These are phyloP conservation scores for Clanis bilineata DNA, from an alignment of 2,888 invertebrate genomes.

Conservation along the genomic window DNA sequence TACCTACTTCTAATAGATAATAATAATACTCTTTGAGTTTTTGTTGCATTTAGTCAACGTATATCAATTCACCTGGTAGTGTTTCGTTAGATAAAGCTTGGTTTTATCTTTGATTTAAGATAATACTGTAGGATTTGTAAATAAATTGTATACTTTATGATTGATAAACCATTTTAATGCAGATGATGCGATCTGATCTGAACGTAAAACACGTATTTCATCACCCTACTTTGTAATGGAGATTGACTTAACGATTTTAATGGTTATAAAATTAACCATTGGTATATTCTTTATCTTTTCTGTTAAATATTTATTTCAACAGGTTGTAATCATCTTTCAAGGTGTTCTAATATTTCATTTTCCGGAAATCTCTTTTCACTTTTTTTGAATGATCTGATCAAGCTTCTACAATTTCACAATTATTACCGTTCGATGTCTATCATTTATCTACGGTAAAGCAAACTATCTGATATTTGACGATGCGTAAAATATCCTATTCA, in stretches of 20 bases:
- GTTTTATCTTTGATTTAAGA: not conserved
- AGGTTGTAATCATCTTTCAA: too few relatives aligned
- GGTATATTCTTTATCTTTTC: too few relatives aligned
- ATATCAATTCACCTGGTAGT: not conserved
- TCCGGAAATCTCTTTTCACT: not conserved
- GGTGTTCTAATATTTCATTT: not conserved
- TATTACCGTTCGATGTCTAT: not conserved
- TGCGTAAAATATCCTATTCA: not conserved
- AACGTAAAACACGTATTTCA: not conserved
- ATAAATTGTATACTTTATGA: not conserved
- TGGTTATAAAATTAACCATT: too few relatives aligned
- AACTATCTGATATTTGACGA: conserved; percentile 1
- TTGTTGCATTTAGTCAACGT: not conserved
- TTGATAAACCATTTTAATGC: not conserved
- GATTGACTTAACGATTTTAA: not conserved
- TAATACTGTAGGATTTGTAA: not conserved
- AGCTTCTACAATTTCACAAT: not conserved
- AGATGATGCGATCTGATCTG: not conserved
- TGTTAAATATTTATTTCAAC: too few relatives aligned
- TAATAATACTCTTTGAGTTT: not conserved
- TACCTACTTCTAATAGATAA: not conserved
- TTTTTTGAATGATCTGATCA: not conserved
- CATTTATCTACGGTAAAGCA: not conserved
- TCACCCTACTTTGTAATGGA: not conserved
- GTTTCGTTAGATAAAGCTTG: not conserved